Percentiles rank a stretch among this genome's conserved stretches.
phyloP scores from a whole-genome alignment of 2,113 vertebrate genomes.

The Dissostichus mawsoni region DNA sequence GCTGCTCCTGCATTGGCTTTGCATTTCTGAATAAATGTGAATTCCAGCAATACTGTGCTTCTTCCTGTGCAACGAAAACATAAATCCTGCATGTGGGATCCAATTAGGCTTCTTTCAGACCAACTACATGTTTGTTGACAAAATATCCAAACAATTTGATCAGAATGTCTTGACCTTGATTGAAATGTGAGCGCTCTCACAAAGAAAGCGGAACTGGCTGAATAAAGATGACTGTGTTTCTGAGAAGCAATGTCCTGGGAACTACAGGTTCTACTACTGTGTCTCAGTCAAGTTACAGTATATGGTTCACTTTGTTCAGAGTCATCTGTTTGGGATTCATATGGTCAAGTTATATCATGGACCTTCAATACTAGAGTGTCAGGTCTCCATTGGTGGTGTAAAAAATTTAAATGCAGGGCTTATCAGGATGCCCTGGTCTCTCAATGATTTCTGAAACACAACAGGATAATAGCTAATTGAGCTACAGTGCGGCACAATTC shows the following conservation, averaged over 20 bases:
- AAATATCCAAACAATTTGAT: slow-evolving; percentile 30
- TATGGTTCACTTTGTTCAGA: slow-evolving; percentile 38
- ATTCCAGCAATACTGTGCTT: not conserved
- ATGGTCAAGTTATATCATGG: slow-evolving; percentile 45
- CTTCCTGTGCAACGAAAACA: not conserved
- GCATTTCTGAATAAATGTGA: slow-evolving; percentile 12
- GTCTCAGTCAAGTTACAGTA: slow-evolving; percentile 63
- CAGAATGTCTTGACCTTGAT: slow-evolving; percentile 28
- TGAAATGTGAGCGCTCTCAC: slow-evolving; percentile 18
- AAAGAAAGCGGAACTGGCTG: slow-evolving; percentile 22
- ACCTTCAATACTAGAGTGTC: slow-evolving; percentile 29
- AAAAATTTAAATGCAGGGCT: slow-evolving; percentile 17
- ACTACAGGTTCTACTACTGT: slow-evolving; percentile 54
- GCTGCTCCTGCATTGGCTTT: not conserved
- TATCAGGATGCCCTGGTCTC: slow-evolving; percentile 18
- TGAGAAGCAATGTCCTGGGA: slow-evolving; percentile 50
- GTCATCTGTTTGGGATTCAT: slow-evolving; percentile 65
- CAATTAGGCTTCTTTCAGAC: not conserved
- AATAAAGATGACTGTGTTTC: slow-evolving; percentile 21
- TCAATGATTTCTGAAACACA: slow-evolving; percentile 37
- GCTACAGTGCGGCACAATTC: slow-evolving; percentile 23
- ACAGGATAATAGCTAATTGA: slow-evolving; percentile 22
- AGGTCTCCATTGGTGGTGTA: slow-evolving; percentile 31
- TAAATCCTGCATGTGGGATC: not conserved
- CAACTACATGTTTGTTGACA: slow-evolving; percentile 2